Percentiles rank a stretch among this genome's conserved stretches.
Conservation (phyloP, 2,888 invertebrate species). For the Drosophila tripunctata region DNA sequence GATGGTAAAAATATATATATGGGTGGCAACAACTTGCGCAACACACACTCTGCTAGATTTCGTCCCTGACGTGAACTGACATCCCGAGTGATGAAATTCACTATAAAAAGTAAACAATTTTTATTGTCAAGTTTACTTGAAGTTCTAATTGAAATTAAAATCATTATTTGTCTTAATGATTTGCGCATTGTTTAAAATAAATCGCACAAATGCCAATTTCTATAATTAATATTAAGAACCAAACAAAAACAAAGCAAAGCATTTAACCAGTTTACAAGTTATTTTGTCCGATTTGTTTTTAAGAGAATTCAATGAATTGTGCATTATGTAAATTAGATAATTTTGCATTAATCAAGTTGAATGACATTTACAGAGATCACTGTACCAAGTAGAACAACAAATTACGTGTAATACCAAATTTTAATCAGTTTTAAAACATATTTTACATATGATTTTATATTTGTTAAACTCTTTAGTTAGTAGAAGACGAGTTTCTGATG, state of each 20-base stretch:
- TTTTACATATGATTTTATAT: background rate
- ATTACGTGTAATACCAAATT: background rate
- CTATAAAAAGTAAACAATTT: slow-evolving; percentile 3
- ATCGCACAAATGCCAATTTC: slow-evolving; percentile 13
- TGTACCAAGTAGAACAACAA: slow-evolving; percentile 1
- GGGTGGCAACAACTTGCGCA: background rate
- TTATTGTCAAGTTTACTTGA: slow-evolving; percentile 7
- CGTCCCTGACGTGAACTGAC: too few species aligned
- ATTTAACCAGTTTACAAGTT: slow-evolving; percentile 44
- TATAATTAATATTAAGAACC: slow-evolving; percentile 32
- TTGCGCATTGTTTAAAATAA: slow-evolving; percentile 15
- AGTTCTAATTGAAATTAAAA: slow-evolving; percentile 39
- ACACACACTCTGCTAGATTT: background rate
- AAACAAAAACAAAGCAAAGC: slow-evolving; percentile 12
- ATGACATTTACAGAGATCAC: slow-evolving; percentile 29
- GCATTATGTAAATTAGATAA: slow-evolving; percentile 43
- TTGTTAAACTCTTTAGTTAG: slow-evolving; percentile 1
- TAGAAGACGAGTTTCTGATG: too few species aligned
- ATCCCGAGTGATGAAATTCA: too few species aligned
- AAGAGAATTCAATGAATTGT: slow-evolving; percentile 20
- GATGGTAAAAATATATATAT: too few species aligned
- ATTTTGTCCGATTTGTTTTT: slow-evolving; percentile 19
- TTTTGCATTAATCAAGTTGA: slow-evolving; percentile 34
- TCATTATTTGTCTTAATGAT: slow-evolving; percentile 28
- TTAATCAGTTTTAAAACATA: background rate